Evolutionary conservation across 2,113 vertebrate genomes (phyloP), one percentile per base, ranked within the genome.

Genomic region (Lontra canadensis): DNA sequence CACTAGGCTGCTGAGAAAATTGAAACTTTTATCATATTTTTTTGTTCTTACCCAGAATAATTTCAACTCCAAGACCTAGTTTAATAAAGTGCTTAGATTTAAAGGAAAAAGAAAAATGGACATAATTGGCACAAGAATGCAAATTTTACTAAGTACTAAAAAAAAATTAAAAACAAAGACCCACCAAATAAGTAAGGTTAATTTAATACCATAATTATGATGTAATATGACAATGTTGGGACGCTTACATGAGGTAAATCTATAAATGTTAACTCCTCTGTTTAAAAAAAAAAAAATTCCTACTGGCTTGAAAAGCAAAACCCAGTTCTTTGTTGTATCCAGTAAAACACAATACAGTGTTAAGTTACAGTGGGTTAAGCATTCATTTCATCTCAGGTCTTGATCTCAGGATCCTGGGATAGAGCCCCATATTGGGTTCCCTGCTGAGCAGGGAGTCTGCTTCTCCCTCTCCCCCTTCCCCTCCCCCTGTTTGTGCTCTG

Each of bases 291-390:
- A 67, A 78, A 69, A 6, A 63, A 81, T 25, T 87, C 55, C 18
- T 61, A 13, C 17, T 94, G 20, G 23, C 29, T 95, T 92, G 63
- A 90, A 84, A 91, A 90, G 52, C 14, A 93, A 96, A 87, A 59
- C 14, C 31, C n/a, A 69, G 17, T 42, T 97, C 26, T 88, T 0
- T 81, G 25, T 31, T 42, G 0, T 42, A 12, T 61, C 49, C 14
- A 92, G 42, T 94, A 59, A 94, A 42, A 31, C 26, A 36, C 7
- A 86, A 26, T 69, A 8, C 67, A 69, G 67, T 36, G 34, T 52
- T 52, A 52, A 52, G 49, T 52, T 52, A 52, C 49, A 69, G 67
- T 69, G 34, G 18, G 8, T 69, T 36, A 69, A 69, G 18, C 18
- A 1, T 69, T 69, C 34, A 20, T 20, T 69, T 69, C 18, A 20